phyloP scores from a whole-genome alignment of 2,888 invertebrate species.

The Latheticus oryzae region DNA sequence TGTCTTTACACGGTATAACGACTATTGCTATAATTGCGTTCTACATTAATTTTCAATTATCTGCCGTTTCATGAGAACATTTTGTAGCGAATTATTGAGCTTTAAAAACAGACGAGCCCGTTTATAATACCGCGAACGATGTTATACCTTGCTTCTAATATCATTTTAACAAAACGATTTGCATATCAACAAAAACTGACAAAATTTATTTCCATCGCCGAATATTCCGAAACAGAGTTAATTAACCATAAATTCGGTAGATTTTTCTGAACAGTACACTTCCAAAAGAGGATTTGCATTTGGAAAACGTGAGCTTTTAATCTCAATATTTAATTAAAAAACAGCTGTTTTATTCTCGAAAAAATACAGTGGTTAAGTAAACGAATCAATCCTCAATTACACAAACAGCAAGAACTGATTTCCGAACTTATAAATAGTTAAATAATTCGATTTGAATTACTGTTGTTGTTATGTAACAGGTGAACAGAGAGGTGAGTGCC shows the following conservation, averaged over 20 bases:
- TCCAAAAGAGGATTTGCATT: conserved; percentile 16
- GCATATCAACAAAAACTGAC: conserved; percentile 16
- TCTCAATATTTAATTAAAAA: conserved; percentile 34
- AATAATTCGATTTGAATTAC: conserved; percentile 32
- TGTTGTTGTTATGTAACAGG: conserved; percentile 45
- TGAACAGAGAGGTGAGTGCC: conserved; percentile 47
- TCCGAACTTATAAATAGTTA: conserved; percentile 15
- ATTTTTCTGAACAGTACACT: conserved; percentile 10
- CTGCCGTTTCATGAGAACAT: conserved; percentile 4
- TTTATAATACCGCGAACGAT: too few relatives aligned
- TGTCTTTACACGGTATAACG: conserved; percentile 22
- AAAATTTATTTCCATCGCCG: conserved; percentile 3
- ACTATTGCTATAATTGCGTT: conserved; percentile 23
- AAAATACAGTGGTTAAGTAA: conserved; percentile 30
- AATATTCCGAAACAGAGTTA: conserved; percentile 3
- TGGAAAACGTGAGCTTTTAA: conserved; percentile 23
- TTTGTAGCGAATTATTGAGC: conserved; percentile 16
- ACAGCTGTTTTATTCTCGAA: conserved; percentile 16
- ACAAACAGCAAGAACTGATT: conserved; percentile 1
- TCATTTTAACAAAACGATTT: conserved; percentile 19
- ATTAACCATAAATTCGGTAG: conserved; percentile 14
- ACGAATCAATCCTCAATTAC: conserved; percentile 33
- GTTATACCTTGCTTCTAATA: conserved; percentile 16
- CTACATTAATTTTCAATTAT: conserved; percentile 35
- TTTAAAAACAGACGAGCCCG: conserved; percentile 16